phyloP scores from a whole-genome alignment of 1,140 invertebrate species.

The Caenorhabditis brenneri region DNA sequence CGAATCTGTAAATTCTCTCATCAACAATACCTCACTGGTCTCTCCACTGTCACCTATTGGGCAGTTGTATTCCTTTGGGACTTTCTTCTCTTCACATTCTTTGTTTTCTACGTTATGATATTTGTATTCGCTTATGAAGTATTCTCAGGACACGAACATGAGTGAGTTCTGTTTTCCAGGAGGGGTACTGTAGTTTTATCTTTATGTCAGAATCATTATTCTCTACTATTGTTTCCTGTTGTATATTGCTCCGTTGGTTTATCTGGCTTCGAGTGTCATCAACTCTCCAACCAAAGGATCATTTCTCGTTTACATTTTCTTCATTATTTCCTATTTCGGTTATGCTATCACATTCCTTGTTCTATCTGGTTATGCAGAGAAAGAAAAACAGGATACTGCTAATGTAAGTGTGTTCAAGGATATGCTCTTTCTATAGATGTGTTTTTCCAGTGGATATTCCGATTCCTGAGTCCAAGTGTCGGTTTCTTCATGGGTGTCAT shows the following conservation, averaged over 20 bases:
- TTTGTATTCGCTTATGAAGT: not conserved
- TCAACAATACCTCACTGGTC: slow-evolving; percentile 52
- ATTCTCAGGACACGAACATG: not conserved
- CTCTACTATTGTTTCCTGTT: not conserved
- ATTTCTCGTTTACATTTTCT: not conserved
- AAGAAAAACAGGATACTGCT: too few relatives aligned
- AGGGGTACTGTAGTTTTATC: not conserved
- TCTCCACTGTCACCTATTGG: slow-evolving; percentile 44
- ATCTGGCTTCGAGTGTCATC: not conserved
- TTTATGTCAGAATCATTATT: not conserved
- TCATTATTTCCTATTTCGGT: not conserved
- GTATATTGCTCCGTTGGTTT: not conserved
- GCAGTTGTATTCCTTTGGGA: slow-evolving; percentile 47
- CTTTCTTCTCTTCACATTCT: slow-evolving; percentile 40
- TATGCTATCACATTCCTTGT: too few relatives aligned
- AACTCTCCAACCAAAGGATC: not conserved
- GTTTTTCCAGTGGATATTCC: not conserved
- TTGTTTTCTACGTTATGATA: not conserved
- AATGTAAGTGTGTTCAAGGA: not conserved
- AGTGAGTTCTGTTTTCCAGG: too few relatives aligned
- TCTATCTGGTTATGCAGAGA: too few relatives aligned
- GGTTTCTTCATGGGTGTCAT: not conserved
- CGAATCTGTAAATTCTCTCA: slow-evolving; percentile 50
- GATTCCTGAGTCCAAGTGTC: not conserved
- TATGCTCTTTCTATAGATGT: not conserved